Evolutionary conservation across 2,888 invertebrate species (phyloP).

Genomic region (Coremacera marginata): DNA sequence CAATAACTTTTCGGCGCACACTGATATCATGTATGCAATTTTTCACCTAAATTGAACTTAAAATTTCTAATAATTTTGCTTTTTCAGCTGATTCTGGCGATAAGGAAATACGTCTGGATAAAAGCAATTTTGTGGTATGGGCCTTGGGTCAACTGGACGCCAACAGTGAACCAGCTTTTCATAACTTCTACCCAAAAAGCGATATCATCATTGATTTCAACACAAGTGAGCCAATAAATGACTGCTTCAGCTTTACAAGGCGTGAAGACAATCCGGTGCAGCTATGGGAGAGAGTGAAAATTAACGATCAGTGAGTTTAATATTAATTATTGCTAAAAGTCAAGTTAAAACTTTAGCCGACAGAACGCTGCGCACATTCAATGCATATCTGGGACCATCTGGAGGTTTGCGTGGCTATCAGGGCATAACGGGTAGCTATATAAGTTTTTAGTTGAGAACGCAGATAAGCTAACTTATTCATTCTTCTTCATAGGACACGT

Average conservation of each 20-base stretch:
- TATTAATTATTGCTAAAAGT: background rate
- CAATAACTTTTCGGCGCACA: constrained; percentile 82
- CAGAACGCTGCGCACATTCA: constrained; percentile 80
- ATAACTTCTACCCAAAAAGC: constrained; percentile 81
- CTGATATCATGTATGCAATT: constrained; percentile 76
- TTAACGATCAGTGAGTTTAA: constrained; percentile 72
- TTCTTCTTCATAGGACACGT: constrained; percentile 71
- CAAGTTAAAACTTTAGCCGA: background rate
- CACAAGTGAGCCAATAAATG: constrained; percentile 75
- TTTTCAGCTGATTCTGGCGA: constrained; percentile 81
- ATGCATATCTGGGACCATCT: constrained; percentile 85
- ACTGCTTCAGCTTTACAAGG: constrained; percentile 81
- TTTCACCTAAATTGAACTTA: background rate
- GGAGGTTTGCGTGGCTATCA: constrained; percentile 85
- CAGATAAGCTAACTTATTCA: background rate
- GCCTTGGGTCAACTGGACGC: constrained; percentile 84
- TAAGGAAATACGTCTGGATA: constrained; percentile 77
- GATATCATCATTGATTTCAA: constrained; percentile 78
- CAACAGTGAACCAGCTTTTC: constrained; percentile 85
- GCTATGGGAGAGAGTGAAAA: constrained; percentile 76
- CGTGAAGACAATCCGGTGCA: constrained; percentile 64
- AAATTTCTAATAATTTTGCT: constrained; percentile 36
- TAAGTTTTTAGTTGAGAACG: no score
- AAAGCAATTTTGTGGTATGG: constrained; percentile 81
- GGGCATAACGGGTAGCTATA: constrained; percentile 74